Evolutionary conservation across 2,113 vertebrate species (phyloP).

Genomic region (Clarias macrocephalus): DNA sequence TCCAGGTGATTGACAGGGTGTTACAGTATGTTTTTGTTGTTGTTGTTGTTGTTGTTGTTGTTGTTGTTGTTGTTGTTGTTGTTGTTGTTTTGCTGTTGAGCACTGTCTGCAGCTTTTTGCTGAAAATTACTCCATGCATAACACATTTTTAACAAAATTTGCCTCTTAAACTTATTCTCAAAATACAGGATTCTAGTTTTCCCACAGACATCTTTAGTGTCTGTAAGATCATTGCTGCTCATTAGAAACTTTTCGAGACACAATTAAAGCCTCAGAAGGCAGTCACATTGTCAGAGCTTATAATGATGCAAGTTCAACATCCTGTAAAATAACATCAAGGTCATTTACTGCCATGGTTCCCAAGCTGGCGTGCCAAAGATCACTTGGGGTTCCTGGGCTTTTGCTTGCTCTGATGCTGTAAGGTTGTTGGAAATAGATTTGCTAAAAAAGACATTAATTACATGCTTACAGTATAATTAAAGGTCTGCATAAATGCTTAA

Average conservation of each 20-base stretch:
- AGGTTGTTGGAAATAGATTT: too few species aligned
- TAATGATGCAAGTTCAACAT: not conserved
- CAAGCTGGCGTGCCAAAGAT: too few species aligned
- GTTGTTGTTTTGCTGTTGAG: not conserved
- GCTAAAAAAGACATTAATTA: too few species aligned
- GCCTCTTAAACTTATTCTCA: not conserved
- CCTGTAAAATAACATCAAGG: not conserved
- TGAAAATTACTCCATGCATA: not conserved
- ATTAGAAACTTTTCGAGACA: not conserved
- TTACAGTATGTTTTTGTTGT: not conserved
- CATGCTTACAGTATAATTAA: too few species aligned
- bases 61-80: too few species aligned
- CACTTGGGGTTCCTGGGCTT: too few species aligned
- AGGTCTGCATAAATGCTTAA: too few species aligned
- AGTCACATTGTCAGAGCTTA: not conserved
- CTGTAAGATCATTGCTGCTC: not conserved
- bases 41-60: too few species aligned
- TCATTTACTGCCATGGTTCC: too few species aligned
- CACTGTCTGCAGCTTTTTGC: not conserved
- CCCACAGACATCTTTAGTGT: not conserved
- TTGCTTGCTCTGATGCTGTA: too few species aligned
- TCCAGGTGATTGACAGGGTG: not conserved
- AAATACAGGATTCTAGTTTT: not conserved
- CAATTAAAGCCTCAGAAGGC: not conserved
- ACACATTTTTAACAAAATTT: not conserved